Percentiles rank a stretch among this genome's conserved stretches.
Conservation (phyloP, 1,140 invertebrate species). For the Sminthurides bifidus region DNA sequence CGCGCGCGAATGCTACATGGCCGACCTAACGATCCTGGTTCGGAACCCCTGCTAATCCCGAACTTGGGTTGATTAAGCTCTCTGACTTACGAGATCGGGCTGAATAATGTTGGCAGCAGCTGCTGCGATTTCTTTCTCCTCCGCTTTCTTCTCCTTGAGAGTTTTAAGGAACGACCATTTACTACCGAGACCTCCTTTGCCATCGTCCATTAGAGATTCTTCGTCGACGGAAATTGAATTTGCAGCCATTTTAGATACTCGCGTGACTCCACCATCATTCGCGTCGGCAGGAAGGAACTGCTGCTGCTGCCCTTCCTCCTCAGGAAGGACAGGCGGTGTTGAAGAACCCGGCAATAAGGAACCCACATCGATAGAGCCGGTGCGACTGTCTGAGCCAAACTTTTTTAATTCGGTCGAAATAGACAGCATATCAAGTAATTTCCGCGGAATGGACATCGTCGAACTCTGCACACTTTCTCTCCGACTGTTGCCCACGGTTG, state of each 20-base stretch:
- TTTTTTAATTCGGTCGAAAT: constrained; percentile 25
- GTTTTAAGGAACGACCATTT: constrained; percentile 84
- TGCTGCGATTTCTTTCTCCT: constrained; percentile 49
- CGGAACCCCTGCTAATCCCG: too few relatives aligned
- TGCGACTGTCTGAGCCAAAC: constrained; percentile 19
- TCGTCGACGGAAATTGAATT: constrained; percentile 26
- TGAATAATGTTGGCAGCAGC: constrained; percentile 22
- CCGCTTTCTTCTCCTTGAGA: constrained; percentile 73
- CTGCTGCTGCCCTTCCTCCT: not conserved
- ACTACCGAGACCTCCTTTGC: constrained; percentile 47
- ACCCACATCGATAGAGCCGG: constrained; percentile 17
- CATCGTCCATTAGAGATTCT: constrained; percentile 39
- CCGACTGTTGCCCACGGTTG: constrained; percentile 15
- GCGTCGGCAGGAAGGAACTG: not conserved
- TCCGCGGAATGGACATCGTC: constrained; percentile 27
- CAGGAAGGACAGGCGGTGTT: not conserved
- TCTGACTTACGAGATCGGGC: constrained; percentile 28
- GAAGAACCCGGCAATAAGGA: not conserved
- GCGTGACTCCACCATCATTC: not conserved
- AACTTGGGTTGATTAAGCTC: too few relatives aligned
- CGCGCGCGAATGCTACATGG: too few relatives aligned
- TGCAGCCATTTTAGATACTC: constrained; percentile 6
- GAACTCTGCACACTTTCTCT: constrained; percentile 26
- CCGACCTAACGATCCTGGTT: too few relatives aligned
- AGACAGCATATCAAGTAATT: constrained; percentile 32